Conservation (phyloP, 2,113 vertebrate genomes). For the Coreoperca whiteheadi region DNA sequence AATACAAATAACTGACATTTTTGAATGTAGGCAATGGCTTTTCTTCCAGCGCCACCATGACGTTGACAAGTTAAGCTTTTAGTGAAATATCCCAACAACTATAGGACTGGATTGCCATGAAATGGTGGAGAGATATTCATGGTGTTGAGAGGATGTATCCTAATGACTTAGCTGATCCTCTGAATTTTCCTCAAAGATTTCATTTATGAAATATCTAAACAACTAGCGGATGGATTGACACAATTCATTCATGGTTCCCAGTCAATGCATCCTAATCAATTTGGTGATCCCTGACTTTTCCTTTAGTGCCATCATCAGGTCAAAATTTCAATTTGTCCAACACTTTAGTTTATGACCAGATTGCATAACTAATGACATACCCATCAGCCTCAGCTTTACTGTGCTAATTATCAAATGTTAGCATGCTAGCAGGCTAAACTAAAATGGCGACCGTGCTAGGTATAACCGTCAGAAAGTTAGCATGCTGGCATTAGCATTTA, state of each 20-base stretch:
- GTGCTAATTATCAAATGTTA: neutral
- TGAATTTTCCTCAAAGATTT: neutral
- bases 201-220: neutral
- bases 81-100: too few relatives aligned
- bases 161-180: neutral
- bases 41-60: too few relatives aligned
- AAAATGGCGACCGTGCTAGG: neutral
- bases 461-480: neutral
- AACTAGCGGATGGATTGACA: too few relatives aligned
- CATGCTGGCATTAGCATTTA: neutral
- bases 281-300: too few relatives aligned
- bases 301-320: neutral
- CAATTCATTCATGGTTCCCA: too few relatives aligned
- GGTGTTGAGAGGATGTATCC: neutral
- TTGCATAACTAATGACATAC: neutral
- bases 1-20: neutral
- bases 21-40: neutral
- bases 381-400: neutral
- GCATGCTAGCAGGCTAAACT: neutral
- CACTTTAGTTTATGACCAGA: neutral
- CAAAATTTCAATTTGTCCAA: neutral
- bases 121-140: neutral
- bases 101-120: too few relatives aligned
- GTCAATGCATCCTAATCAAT: too few relatives aligned
- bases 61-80: too few relatives aligned